Evolutionary conservation across 2,888 invertebrate species (phyloP).

Genomic region (Trissolcus brochymenae): DNA sequence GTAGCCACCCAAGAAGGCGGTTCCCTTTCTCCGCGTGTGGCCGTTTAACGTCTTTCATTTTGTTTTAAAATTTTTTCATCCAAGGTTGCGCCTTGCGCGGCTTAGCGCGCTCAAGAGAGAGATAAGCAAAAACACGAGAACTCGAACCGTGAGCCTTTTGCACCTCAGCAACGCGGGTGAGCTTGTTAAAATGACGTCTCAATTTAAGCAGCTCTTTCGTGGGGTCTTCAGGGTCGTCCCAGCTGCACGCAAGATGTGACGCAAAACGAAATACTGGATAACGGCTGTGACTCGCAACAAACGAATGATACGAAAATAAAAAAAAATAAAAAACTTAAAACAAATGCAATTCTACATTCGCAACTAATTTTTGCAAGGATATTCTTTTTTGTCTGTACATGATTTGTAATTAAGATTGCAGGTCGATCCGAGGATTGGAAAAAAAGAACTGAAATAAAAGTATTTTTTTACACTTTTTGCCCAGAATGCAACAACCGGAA

Average conservation of each 20-base stretch:
- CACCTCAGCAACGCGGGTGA: slow-evolving; percentile 64
- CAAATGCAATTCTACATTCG: slow-evolving; percentile 20
- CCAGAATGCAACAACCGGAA: too few relatives aligned
- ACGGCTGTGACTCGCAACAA: slow-evolving; percentile 13
- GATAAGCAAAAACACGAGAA: slow-evolving; percentile 22
- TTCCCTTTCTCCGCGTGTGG: slow-evolving; percentile 67
- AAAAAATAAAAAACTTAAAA: background rate
- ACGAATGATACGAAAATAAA: slow-evolving; percentile 1
- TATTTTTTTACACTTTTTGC: background rate
- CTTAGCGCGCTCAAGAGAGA: slow-evolving; percentile 4
- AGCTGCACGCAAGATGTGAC: slow-evolving; percentile 27
- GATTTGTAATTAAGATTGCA: too few relatives aligned
- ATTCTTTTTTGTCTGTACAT: background rate
- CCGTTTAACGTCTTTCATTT: slow-evolving; percentile 65
- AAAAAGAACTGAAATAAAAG: background rate
- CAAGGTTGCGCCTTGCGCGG: slow-evolving; percentile 60
- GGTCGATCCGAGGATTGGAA: background rate
- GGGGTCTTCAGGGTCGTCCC: slow-evolving; percentile 54
- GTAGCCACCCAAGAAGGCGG: slow-evolving; percentile 74
- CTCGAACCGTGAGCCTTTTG: slow-evolving; percentile 55
- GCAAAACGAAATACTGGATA: slow-evolving; percentile 27
- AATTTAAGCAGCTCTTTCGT: slow-evolving; percentile 63
- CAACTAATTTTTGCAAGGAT: slow-evolving; percentile 15
- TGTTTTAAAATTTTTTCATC: slow-evolving; percentile 56
- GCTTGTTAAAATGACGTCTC: slow-evolving; percentile 69